Evolutionary conservation across 2,888 invertebrate species (phyloP).

Genomic region (Carcina quercana): DNA sequence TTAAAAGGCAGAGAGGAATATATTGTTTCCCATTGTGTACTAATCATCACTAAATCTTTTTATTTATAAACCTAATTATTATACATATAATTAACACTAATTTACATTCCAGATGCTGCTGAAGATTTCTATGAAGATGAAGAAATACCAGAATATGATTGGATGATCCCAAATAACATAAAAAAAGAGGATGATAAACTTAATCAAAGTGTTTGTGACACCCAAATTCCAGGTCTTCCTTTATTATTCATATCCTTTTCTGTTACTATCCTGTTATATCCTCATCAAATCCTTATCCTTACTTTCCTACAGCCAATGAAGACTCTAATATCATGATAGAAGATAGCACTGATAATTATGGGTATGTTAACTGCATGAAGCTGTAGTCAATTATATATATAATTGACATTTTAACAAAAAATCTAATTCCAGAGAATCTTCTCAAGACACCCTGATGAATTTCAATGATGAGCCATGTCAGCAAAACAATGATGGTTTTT

Average conservation of each 20-base stretch:
- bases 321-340: background rate
- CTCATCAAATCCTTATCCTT: no score
- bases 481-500: slow-evolving; percentile 40
- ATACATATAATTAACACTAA: background rate
- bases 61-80: no score
- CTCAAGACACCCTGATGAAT: slow-evolving; percentile 38
- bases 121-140: slow-evolving; percentile 52
- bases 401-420: background rate
- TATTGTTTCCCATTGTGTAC: no score
- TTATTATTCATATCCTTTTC: no score
- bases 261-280: no score
- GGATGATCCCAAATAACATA: slow-evolving; percentile 34
- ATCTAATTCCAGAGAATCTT: slow-evolving; percentile 30
- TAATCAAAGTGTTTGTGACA: no score
- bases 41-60: no score
- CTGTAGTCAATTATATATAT: no score
- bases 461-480: slow-evolving; percentile 43
- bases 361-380: no score
- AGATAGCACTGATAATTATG: background rate
- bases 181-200: slow-evolving; percentile 22
- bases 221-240: no score
- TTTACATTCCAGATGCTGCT: slow-evolving; percentile 34
- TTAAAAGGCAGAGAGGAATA: no score
- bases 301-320: no score
- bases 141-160: slow-evolving; percentile 50